Conservation (phyloP, 92 coral and sea anemone species). For the Hydrozoanthus gracilis region DNA sequence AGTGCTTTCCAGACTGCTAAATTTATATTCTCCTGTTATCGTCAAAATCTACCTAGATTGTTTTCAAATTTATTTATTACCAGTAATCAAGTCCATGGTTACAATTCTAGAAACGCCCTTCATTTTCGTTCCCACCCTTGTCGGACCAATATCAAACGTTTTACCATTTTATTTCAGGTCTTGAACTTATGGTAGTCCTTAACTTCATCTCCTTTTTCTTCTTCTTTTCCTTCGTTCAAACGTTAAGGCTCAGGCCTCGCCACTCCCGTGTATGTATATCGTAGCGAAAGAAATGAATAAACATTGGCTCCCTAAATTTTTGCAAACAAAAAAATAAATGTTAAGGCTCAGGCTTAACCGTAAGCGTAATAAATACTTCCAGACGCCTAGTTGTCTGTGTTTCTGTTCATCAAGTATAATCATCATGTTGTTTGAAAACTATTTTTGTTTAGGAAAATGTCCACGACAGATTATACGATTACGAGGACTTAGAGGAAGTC, state of each 20-base stretch:
- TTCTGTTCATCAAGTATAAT: too few relatives aligned
- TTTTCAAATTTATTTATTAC: constrained; percentile 42
- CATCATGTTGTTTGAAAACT: not conserved
- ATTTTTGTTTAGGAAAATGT: constrained; percentile 70
- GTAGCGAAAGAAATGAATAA: constrained; percentile 9
- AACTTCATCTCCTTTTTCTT: not conserved
- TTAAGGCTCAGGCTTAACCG: too few relatives aligned
- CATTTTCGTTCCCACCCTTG: constrained; percentile 19
- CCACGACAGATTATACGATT: constrained; percentile 62
- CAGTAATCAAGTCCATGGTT: constrained; percentile 37
- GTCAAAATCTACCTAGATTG: constrained; percentile 1
- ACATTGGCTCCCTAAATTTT: not conserved
- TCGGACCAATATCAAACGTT: constrained; percentile 28
- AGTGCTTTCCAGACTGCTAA: constrained; percentile 52
- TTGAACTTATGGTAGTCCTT: constrained; percentile 24
- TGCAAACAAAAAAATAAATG: too few relatives aligned
- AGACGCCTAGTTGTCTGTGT: too few relatives aligned
- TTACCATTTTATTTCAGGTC: not conserved
- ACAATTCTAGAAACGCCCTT: not conserved
- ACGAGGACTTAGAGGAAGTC: constrained; percentile 63
- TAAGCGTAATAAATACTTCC: too few relatives aligned
- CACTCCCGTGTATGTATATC: constrained; percentile 21
- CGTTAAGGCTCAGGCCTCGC: constrained; percentile 16
- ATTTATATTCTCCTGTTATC: constrained; percentile 40
- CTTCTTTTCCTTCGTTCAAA: constrained; percentile 23